Percentiles rank a stretch among this genome's conserved stretches.
Evolutionary conservation across 2,888 invertebrate genomes (phyloP).

Genomic region (Diaperis boleti): DNA sequence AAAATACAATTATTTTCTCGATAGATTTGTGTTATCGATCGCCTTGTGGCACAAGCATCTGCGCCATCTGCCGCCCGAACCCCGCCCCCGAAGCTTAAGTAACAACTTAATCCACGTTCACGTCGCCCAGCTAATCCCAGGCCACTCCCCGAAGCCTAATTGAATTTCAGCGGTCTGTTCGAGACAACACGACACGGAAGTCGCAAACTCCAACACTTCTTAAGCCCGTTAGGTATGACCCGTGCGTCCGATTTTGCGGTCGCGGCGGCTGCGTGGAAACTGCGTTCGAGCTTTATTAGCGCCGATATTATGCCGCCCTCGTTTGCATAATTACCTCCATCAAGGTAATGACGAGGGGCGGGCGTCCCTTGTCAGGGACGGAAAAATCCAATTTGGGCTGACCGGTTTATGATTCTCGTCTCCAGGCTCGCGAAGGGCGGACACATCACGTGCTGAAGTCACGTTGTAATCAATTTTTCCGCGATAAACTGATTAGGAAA

Average conservation of each 20-base stretch:
- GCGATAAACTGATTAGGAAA: slow-evolving; percentile 16
- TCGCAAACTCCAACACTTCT: slow-evolving; percentile 23
- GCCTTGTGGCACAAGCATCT: too few species aligned
- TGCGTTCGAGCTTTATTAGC: slow-evolving; percentile 22
- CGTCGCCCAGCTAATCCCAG: slow-evolving; percentile 37
- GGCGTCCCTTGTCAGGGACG: background rate
- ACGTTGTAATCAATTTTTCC: slow-evolving; percentile 12
- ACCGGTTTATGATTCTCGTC: background rate
- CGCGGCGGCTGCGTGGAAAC: slow-evolving; percentile 30
- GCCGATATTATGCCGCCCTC: slow-evolving; percentile 16
- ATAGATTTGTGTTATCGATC: too few species aligned
- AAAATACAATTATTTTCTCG: too few species aligned
- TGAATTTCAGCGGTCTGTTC: slow-evolving; percentile 40
- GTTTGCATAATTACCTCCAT: slow-evolving; percentile 26
- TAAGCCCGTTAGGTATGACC: slow-evolving; percentile 30
- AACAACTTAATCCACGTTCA: slow-evolving; percentile 24
- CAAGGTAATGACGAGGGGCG: background rate
- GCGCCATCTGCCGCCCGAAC: background rate
- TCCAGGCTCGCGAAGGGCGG: background rate
- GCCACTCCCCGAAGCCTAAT: slow-evolving; percentile 35
- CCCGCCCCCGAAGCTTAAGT: background rate
- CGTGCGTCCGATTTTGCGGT: slow-evolving; percentile 40
- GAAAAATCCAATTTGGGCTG: slow-evolving; percentile 15
- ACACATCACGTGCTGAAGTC: background rate
- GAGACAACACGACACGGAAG: slow-evolving; percentile 36